Base-by-base conservation (phyloP, 1,140 invertebrate species). In the Megathymus violae region DNA sequence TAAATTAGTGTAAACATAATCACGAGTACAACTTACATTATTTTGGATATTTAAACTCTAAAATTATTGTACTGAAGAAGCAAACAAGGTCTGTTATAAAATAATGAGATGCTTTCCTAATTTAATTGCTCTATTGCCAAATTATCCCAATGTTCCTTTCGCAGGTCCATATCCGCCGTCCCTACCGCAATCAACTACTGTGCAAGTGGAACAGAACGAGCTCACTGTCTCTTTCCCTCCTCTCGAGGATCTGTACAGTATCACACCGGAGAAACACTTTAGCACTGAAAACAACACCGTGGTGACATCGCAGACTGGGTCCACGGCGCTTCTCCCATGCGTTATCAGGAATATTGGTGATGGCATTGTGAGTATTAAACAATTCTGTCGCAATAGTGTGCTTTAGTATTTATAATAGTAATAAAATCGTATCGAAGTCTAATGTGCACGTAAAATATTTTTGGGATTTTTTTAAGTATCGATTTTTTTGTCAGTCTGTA, bases 321-420 rank as follows among this genome's bases (percentile, higher is more conserved):
- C 95, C 44, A 96, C 95, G 1, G 96, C 96, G 1, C 92, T 96
- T 17, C 89, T 97, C 31, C 96, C 96, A 7, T 97, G 96, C 87
- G 93, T 96, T 44, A 95, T 97, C 22, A 94, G 94, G 73, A 96
- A 97, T 81, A 95, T 97, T 69, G 96, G 96, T 46, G 96, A 97
- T 78, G 96, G 96, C 75, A 94, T 96, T 92, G 96, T 97, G 89
- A 96, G 96, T 88, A 74, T 25, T 44, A 40, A n/a, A n/a, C n/a
- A n/a, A n/a, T n/a, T n/a, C n/a, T n/a, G n/a, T n/a, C n/a, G n/a
- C n/a, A n/a, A n/a, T n/a, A n/a, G n/a, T n/a, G n/a, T n/a, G n/a
- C n/a, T n/a, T n/a, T n/a, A n/a, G n/a, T n/a, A n/a, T n/a, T n/a
- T n/a, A n/a, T n/a, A n/a, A n/a, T n/a, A n/a, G n/a, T n/a, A n/a